Evolutionary conservation across 2,888 invertebrate genomes (phyloP).

Genomic region (Morpho achilles): DNA sequence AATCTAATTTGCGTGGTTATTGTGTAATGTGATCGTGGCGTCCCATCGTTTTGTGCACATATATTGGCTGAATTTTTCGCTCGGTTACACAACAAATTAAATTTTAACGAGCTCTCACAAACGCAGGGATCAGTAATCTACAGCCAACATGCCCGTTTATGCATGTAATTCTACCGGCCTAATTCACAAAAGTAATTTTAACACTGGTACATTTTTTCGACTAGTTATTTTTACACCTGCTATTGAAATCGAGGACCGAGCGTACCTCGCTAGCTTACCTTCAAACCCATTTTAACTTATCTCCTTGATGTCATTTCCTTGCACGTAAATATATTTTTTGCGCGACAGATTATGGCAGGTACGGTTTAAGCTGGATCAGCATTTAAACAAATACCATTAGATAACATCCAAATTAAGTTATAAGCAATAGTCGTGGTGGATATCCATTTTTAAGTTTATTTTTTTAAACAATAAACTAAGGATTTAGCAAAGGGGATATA

Average conservation of each 20-base stretch:
- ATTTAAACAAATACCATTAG: slow-evolving; percentile 74
- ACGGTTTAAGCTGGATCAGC: slow-evolving; percentile 66
- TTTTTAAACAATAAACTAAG: slow-evolving; percentile 51
- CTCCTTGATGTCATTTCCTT: slow-evolving; percentile 47
- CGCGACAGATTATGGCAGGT: slow-evolving; percentile 58
- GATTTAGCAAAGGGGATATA: slow-evolving; percentile 64
- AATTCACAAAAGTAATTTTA: slow-evolving; percentile 37
- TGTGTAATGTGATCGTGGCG: slow-evolving; percentile 70
- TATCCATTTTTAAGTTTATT: slow-evolving; percentile 36
- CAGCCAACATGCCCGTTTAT: slow-evolving; percentile 50
- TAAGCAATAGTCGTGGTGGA: slow-evolving; percentile 41
- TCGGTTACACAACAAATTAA: slow-evolving; percentile 77
- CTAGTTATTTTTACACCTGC: slow-evolving; percentile 31
- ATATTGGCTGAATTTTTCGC: slow-evolving; percentile 65
- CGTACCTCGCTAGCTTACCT: slow-evolving; percentile 37
- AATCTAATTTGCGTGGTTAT: slow-evolving; percentile 78
- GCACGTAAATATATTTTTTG: slow-evolving; percentile 65
- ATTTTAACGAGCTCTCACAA: slow-evolving; percentile 73
- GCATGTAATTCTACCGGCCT: slow-evolving; percentile 67
- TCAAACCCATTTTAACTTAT: slow-evolving; percentile 46
- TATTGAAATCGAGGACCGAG: slow-evolving; percentile 25
- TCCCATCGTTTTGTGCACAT: slow-evolving; percentile 53
- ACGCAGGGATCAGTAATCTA: slow-evolving; percentile 50
- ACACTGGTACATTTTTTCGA: slow-evolving; percentile 13
- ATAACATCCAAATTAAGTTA: slow-evolving; percentile 65